Evolutionary conservation across 2,797 vertebrate species (phyloP), one percentile per base, ranked within the genome.

Genomic region (Chrosomus eos): DNA sequence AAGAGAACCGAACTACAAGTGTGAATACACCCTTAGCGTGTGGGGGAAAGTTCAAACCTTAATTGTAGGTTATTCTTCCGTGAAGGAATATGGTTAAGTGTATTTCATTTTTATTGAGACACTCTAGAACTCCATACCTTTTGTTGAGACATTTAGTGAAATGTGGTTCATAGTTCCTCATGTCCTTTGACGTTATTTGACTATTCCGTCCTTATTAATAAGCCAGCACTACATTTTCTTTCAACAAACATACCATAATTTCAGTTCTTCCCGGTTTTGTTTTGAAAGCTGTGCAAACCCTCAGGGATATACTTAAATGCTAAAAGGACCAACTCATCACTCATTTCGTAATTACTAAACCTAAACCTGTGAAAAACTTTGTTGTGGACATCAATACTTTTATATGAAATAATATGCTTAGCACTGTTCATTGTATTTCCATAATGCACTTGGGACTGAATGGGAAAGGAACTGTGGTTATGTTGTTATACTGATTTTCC

Each of bases 51-150:
- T n/a, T 26, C 26, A 60, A 62, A 14, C n/a, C 58, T 62, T 62
- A 36, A 43, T 31, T 5, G 3, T 21, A 36, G 3, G 31, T 70
- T 53, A n/a, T 81, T 81, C 45, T 26, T 68, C 48, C n/a, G 5
- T 26, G 64, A 70, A 51, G 75, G 55, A 36, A 19, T 80, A n/a
- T 28, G 7, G 28, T 53, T 13, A 45, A 36, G 36, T 62, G 75
- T 79, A 79, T 84, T 79, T 84, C 26, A 36, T 62, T 76, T 83
- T 85, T 80, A 80, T 80, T 85, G 36, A 36, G 16, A 71, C 53
- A 72, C 26, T 36, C 10, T 48, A 19, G 55, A 68, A 55, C 23
- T 83, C 73, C 31, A 43, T 70, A 67, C 3, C 31, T 55, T 77
- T 85, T 72, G 75, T 84, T 84, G 21, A 84, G 67, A 64, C 53